Base-by-base conservation (phyloP, 1,140 invertebrate species). In the Popillia japonica region DNA sequence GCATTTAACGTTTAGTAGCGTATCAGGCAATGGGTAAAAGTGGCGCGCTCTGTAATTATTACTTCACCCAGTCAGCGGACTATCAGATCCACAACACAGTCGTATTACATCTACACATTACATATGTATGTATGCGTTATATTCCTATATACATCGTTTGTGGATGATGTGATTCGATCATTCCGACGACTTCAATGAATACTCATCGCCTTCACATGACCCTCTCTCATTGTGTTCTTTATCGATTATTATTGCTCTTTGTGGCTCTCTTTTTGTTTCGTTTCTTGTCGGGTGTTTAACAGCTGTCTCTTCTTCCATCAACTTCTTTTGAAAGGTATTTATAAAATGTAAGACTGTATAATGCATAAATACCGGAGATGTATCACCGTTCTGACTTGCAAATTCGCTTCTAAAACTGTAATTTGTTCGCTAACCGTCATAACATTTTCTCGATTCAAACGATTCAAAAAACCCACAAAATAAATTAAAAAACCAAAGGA, bases 1-100 rank as follows among this genome's bases (percentile, higher is more conserved):
- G 73, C 78, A 42, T 78, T 78, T 78, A 78, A 72, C 78, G 55
- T 78, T 78, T 68, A 74, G 77, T 78, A 78, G 73, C 48, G 74
- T 44, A 75, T 64, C 77, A 72, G 55, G 73, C 61, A 75, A 75
- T 75, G 68, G 68, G 27, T 44, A 42, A 75, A 78, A 78, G 27
- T 68, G 61, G 61, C n/a, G 72, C 78, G 78, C 68, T 72, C 78
- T 78, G 73, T 78, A 78, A 78, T 78, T 78, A 78, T 78, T 75
- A 74, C 73, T 78, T 78, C 78, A 78, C 40, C 20, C 48, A 78
- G 72, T 74, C 72, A 74, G 72, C 72, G 22, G 72, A 40, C 72
- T 74, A 74, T 74, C 72, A 74, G 72, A 74, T 74, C n/a, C 40
- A 27, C 61, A 68, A 27, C 61, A 34, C 20, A 68, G 27, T 34